phyloP scores from a whole-genome alignment of 2,888 invertebrate species.

The Aporophyla lueneburgensis region DNA sequence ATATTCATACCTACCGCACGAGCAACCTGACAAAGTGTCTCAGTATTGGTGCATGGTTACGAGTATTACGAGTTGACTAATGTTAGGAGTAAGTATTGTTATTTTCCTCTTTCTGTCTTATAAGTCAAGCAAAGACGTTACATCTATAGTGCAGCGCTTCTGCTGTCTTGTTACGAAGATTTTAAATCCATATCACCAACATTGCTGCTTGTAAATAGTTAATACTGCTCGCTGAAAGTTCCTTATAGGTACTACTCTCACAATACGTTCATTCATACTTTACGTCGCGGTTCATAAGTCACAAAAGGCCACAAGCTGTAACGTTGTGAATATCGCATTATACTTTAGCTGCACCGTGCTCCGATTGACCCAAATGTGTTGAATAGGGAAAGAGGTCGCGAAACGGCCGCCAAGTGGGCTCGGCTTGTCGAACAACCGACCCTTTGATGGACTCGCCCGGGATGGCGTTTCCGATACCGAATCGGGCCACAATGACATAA shows the following conservation, averaged over 20 bases:
- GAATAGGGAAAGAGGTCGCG: constrained; percentile 75
- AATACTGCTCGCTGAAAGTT: constrained; percentile 21
- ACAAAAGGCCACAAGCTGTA: constrained; percentile 47
- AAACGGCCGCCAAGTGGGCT: constrained; percentile 63
- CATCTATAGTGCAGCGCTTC: not conserved
- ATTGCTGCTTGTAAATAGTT: constrained; percentile 12
- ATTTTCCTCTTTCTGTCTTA: too few relatives aligned
- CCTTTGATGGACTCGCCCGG: constrained; percentile 71
- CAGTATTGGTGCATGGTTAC: too few relatives aligned
- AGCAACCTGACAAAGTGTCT: too few relatives aligned
- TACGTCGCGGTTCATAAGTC: constrained; percentile 38
- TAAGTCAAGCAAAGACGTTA: not conserved
- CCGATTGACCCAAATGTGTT: constrained; percentile 81
- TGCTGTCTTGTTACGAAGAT: not conserved
- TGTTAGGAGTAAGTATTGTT: too few relatives aligned
- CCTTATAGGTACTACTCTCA: constrained; percentile 4
- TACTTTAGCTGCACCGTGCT: constrained; percentile 64
- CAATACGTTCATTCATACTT: constrained; percentile 57
- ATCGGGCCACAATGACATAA: constrained; percentile 40
- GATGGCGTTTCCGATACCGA: constrained; percentile 68
- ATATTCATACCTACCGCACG: too few relatives aligned
- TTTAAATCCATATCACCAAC: not conserved
- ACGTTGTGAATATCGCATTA: constrained; percentile 55
- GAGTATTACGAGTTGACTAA: too few relatives aligned
- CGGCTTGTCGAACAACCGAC: constrained; percentile 68